These are phyloP conservation scores for Rhynchotus rufescens DNA, from an alignment of 2,797 vertebrate species.

Conservation along the genomic window DNA sequence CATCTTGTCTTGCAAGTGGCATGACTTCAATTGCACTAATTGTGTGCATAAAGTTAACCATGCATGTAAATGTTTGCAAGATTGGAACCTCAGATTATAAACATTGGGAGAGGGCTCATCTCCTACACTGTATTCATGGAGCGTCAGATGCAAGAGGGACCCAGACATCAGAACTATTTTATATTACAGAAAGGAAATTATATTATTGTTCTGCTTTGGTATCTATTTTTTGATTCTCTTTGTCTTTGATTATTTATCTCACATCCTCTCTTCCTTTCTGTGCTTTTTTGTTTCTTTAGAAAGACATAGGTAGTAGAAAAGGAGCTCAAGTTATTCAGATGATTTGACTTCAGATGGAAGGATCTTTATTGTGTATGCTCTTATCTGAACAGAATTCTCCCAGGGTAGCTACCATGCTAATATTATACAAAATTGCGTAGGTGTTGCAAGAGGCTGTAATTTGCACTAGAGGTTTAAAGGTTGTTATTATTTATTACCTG, in stretches of 20 bases:
- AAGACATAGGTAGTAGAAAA: background rate
- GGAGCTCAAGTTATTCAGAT: background rate
- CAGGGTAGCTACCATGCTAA: slow-evolving; percentile 46
- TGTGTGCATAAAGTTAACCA: slow-evolving; percentile 75
- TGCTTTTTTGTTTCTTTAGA: background rate
- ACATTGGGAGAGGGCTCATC: slow-evolving; percentile 62
- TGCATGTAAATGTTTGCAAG: slow-evolving; percentile 74
- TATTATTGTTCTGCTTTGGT: background rate
- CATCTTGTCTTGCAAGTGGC: slow-evolving; percentile 76
- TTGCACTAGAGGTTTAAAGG: slow-evolving; percentile 64
- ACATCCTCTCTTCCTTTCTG: background rate
- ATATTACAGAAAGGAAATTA: background rate
- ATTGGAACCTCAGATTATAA: slow-evolving; percentile 72
- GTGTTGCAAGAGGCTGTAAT: slow-evolving; percentile 70
- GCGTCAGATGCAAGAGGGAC: background rate
- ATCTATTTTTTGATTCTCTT: background rate
- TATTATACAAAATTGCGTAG: slow-evolving; percentile 69
- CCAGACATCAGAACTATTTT: background rate
- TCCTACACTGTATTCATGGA: background rate
- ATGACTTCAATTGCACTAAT: slow-evolving; percentile 75
- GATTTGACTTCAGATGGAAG: slow-evolving; percentile 18
- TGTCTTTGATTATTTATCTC: background rate
- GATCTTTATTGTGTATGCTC: slow-evolving; percentile 35
- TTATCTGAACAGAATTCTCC: slow-evolving; percentile 52
- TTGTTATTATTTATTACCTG: slow-evolving; percentile 70